Evolutionary conservation across 2,797 vertebrate species (phyloP).

Genomic region (Hemitrygon akajei): DNA sequence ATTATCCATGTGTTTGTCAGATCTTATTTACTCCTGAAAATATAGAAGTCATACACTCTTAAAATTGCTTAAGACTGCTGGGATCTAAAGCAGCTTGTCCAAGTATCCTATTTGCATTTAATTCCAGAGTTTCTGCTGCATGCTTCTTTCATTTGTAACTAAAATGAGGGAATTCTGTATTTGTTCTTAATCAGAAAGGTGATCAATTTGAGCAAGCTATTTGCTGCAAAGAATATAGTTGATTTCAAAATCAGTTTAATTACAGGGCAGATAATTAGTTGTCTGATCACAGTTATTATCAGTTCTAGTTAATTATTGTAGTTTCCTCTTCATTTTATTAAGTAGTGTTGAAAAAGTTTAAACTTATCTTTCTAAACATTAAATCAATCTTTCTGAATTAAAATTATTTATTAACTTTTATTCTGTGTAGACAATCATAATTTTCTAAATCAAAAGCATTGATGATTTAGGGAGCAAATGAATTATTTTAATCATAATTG

Average conservation of each 20-base stretch:
- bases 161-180: background rate
- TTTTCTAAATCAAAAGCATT: background rate
- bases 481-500: background rate
- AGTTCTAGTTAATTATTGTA: background rate
- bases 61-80: background rate
- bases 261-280: background rate
- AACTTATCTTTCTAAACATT: background rate
- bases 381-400: background rate
- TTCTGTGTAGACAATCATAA: background rate
- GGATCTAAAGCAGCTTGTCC: background rate
- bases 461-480: background rate
- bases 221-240: background rate
- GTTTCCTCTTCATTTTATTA: background rate
- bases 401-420: background rate
- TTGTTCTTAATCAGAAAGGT: background rate
- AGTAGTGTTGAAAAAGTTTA: background rate
- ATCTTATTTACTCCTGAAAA: background rate
- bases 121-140: background rate
- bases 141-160: background rate
- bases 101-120: background rate
- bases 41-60: background rate
- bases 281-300: background rate
- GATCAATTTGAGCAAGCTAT: background rate
- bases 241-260: constrained; percentile 13
- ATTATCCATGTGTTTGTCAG: background rate